Evolutionary conservation across 2,797 vertebrate species (phyloP).

Genomic region (Stomatorhinus walkeri): DNA sequence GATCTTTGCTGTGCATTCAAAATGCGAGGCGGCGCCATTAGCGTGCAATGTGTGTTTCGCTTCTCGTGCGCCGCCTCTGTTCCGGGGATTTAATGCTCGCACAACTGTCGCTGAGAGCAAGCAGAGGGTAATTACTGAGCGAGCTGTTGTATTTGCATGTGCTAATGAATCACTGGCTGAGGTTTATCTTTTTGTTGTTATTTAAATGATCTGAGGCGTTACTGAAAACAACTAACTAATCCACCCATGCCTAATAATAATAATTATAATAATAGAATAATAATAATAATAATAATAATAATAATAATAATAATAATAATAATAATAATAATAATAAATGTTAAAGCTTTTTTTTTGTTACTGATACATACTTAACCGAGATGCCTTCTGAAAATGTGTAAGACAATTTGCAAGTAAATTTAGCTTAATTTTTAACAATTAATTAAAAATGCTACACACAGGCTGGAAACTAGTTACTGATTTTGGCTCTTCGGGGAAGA

Average conservation of each 20-base stretch:
- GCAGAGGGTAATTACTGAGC: constrained; percentile 14
- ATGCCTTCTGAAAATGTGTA: background rate
- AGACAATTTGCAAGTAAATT: constrained; percentile 2
- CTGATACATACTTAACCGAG: background rate
- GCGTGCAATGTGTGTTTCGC: background rate
- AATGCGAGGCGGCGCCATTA: background rate
- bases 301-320: no score
- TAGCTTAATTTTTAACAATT: background rate
- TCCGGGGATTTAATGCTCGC: constrained; percentile 7
- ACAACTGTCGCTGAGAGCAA: background rate
- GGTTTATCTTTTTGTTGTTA: constrained; percentile 5
- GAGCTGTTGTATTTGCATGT: constrained; percentile 15
- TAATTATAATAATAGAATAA: background rate
- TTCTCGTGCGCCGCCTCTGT: background rate
- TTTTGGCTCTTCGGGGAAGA: background rate
- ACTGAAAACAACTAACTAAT: constrained; percentile 7
- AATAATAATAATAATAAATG: no score
- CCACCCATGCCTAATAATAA: constrained; percentile 7
- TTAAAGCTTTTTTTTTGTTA: background rate
- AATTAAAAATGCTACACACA: background rate
- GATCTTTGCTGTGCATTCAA: background rate
- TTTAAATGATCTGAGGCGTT: constrained; percentile 6
- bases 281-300: background rate
- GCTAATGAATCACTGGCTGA: constrained; percentile 14
- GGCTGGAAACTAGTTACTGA: background rate